These are phyloP conservation scores for Neosilurus mollespiculum DNA, from an alignment of 2,797 vertebrate species.

Conservation along the genomic window DNA sequence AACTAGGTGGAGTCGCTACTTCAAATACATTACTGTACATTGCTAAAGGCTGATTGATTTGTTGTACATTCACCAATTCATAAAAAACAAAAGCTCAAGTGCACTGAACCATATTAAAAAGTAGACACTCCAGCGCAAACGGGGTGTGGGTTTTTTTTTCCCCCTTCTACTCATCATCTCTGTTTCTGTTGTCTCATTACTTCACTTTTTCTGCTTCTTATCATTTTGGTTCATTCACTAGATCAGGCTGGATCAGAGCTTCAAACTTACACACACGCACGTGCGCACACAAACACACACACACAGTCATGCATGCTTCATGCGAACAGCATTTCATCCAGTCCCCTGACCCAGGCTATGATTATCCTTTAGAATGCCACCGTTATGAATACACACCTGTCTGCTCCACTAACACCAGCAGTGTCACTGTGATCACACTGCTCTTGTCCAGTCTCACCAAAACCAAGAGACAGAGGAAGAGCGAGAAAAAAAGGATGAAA, in stretches of 20 bases:
- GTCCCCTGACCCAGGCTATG: slow-evolving; percentile 45
- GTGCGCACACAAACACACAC: no score
- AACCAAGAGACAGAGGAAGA: background rate
- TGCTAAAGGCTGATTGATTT: background rate
- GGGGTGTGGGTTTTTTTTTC: no score
- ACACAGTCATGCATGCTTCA: slow-evolving; percentile 10
- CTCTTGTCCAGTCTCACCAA: background rate
- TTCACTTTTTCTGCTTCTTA: slow-evolving; percentile 2
- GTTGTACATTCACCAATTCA: background rate
- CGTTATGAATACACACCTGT: slow-evolving; percentile 17
- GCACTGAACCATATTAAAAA: background rate
- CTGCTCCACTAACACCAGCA: slow-evolving; percentile 27
- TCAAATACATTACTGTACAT: slow-evolving; percentile 1
- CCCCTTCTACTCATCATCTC: background rate
- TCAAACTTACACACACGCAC: background rate
- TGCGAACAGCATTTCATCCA: slow-evolving; percentile 46
- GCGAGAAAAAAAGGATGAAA: background rate
- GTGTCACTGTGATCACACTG: slow-evolving; percentile 5
- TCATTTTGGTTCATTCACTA: slow-evolving; percentile 3
- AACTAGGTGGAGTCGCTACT: background rate
- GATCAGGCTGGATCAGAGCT: background rate
- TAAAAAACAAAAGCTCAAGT: background rate
- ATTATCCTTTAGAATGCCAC: slow-evolving; percentile 37
- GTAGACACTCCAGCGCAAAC: no score
- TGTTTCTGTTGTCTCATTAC: slow-evolving; percentile 1